Evolutionary conservation across 1,140 invertebrate species (phyloP), one percentile per base, ranked within the genome.

Genomic region (Probaryconus sp.): DNA sequence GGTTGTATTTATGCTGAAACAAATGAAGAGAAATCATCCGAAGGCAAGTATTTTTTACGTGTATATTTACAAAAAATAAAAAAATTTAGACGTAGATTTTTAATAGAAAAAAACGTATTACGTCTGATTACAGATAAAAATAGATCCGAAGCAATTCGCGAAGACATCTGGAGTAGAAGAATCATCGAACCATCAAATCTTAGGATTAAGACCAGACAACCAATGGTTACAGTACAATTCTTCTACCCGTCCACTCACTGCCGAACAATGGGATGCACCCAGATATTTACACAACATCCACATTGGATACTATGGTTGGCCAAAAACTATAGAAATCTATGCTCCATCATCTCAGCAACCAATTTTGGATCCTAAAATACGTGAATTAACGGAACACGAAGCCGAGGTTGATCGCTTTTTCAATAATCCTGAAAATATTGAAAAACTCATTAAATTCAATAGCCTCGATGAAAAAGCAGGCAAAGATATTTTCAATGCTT

Each of bases 401-500:
- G 85, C 84, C 5, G 88, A 91, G 35, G 86, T 97, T 1, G 90
- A 91, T 80, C 87, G 90, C 9, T 94, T 94, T 74, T 95, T 97
- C 79, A 90, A 77, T 0, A 87, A 94, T 74, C 81, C 90, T 9
- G 85, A 89, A 0, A 95, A 93, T 84, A 85, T 98, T 1, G 89
- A 92, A 4, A 92, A 92, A 73, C 87, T 97, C 0, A 89, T 97
- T 2, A 87, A 89, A 1, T 96, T 92, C 82, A 89, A 94, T 18
- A 93, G 94, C 1, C 87, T 97, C 2, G 96, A 98, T 78, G 96
- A 97, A 73, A 93, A 94, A 74, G 97, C 96, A 81, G 94, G 93
- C 14, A 92, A 91, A 37, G 94, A 96, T 70, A 93, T 93, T 80
- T 97, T 97, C 76, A 92, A 90, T 78, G 86, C 84, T 2, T 89